phyloP scores from a whole-genome alignment of 1,140 invertebrate species.

The Drosophila setifemur region DNA sequence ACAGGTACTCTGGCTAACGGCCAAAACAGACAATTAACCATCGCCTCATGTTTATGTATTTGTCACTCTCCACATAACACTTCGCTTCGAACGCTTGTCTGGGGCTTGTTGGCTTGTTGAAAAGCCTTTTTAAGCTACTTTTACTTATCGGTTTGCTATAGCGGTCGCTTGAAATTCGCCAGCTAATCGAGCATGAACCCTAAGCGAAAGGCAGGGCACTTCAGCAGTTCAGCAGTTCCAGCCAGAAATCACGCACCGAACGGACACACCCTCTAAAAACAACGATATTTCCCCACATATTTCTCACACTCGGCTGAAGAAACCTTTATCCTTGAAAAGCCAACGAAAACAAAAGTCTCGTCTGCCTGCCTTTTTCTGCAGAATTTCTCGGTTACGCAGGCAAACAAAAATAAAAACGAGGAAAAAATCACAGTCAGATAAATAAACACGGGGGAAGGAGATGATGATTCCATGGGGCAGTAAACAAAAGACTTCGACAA shows the following conservation, averaged over 20 bases:
- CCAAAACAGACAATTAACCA: conserved; percentile 68
- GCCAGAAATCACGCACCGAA: conserved; percentile 32
- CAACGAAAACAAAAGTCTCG: conserved; percentile 57
- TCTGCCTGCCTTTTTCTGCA: conserved; percentile 50
- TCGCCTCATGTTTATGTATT: conserved; percentile 32
- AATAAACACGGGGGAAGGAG: conserved; percentile 29
- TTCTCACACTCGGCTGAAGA: conserved; percentile 34
- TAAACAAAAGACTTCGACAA: conserved; percentile 54
- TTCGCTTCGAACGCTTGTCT: conserved; percentile 25
- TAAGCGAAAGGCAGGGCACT: conserved; percentile 53
- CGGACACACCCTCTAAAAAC: conserved; percentile 4
- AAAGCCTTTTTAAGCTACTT: conserved; percentile 73
- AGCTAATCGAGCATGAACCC: conserved; percentile 75
- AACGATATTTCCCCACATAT: conserved; percentile 6
- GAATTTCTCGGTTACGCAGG: conserved; percentile 47
- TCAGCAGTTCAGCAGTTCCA: conserved; percentile 2
- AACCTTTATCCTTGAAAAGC: conserved; percentile 64
- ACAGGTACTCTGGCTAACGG: conserved; percentile 49
- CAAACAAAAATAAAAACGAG: conserved; percentile 22
- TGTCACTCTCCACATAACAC: conserved; percentile 30
- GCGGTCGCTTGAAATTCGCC: conserved; percentile 57
- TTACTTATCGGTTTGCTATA: conserved; percentile 79
- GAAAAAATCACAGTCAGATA: conserved; percentile 12
- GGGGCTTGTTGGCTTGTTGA: conserved; percentile 52
- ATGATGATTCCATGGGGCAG: conserved; percentile 21